phyloP scores from a whole-genome alignment of 2,113 vertebrate genomes.

The Callorhinus ursinus region DNA sequence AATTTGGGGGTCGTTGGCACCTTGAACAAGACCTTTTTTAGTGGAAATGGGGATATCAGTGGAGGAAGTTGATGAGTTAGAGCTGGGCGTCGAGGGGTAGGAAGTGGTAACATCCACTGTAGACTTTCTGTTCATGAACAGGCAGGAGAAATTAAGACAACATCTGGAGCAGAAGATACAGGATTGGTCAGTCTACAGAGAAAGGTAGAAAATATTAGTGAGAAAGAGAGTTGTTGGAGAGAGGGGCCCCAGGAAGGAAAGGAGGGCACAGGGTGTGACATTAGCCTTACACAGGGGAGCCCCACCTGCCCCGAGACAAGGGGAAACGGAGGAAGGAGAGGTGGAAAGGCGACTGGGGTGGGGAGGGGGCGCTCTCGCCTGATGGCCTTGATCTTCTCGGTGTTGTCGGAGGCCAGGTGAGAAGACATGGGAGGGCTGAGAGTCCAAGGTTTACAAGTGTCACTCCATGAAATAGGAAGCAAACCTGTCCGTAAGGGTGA shows the following conservation, averaged over 20 bases:
- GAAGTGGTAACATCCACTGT: accelerated
- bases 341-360: neutral
- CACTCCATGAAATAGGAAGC: neutral
- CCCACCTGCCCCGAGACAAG: accelerated
- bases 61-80: neutral
- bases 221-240: neutral
- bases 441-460: neutral
- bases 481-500: too few species aligned
- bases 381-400: neutral
- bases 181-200: neutral
- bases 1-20: neutral
- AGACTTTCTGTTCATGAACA: neutral
- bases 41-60: neutral
- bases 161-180: neutral
- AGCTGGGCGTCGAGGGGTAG: too few species aligned
- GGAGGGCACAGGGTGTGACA: too few species aligned
- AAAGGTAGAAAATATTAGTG: neutral
- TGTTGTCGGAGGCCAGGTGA: neutral
- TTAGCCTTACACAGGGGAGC: neutral
- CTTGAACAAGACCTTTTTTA: accelerated
- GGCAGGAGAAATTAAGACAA: neutral
- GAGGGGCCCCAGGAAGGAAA: neutral
- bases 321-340: too few species aligned
- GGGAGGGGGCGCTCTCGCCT: accelerated
- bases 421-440: neutral